A percentile compares a stretch with the other conserved stretches of the same genome.
Evolutionary conservation across 2,888 invertebrate genomes (phyloP).

Genomic region (Cremastinae sp.): DNA sequence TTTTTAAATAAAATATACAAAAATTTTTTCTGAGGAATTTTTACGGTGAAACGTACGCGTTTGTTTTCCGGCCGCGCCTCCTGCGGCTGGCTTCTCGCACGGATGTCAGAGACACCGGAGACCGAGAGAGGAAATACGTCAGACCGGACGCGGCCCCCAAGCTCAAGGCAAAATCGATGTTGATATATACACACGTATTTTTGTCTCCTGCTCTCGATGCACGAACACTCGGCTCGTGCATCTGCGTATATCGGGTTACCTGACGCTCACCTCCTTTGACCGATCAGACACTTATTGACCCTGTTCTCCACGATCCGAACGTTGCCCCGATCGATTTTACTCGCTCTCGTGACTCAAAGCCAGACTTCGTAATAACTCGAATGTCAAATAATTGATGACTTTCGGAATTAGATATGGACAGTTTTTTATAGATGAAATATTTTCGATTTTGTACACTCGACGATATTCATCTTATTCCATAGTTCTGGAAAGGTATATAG

Average conservation of each 20-base stretch:
- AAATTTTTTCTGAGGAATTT: not conserved
- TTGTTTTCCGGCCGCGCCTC: conserved; percentile 55
- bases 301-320: conserved; percentile 6
- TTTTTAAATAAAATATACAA: no score
- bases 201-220: conserved; percentile 20
- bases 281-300: conserved; percentile 23
- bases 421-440: no score
- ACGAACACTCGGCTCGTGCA: not conserved
- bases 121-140: conserved; percentile 42
- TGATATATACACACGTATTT: conserved; percentile 37
- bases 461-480: no score
- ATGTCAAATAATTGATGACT: no score
- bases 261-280: conserved; percentile 17
- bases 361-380: no score
- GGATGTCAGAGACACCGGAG: conserved; percentile 8
- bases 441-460: no score
- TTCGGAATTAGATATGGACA: no score
- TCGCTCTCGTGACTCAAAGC: no score
- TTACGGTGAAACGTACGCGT: conserved; percentile 44
- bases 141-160: conserved; percentile 48
- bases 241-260: conserved; percentile 17
- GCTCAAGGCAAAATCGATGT: conserved; percentile 47
- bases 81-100: conserved; percentile 41
- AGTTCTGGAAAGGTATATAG: no score
- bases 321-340: not conserved